Conservation (phyloP, 2,797 vertebrate genomes). For the Ataeniobius toweri region DNA sequence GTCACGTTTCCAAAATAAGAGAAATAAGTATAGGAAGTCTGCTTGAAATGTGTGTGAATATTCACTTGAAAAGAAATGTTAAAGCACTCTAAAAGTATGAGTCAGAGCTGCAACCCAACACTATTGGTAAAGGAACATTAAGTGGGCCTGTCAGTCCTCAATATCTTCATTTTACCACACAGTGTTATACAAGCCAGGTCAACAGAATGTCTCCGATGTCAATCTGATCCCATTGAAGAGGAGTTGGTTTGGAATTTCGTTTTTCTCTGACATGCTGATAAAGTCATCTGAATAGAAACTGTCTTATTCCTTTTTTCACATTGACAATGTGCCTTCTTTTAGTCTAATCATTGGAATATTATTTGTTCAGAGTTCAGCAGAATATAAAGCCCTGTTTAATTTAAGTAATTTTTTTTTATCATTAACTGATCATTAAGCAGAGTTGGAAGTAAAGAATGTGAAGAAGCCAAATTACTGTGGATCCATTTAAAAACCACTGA, state of each 20-base stretch:
- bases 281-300: not conserved
- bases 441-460: not conserved
- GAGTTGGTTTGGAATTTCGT: not conserved
- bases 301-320: not conserved
- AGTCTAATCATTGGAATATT: not conserved
- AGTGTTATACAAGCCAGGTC: not conserved
- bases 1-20: not conserved
- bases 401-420: not conserved
- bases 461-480: not conserved
- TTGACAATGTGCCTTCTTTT: not conserved
- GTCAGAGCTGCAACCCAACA: not conserved
- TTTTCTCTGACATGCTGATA: not conserved
- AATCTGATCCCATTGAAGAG: not conserved
- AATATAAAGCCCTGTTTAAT: not conserved
- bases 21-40: not conserved
- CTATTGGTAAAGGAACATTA: slow-evolving; percentile 1
- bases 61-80: not conserved
- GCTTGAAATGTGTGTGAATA: not conserved
- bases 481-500: not conserved
- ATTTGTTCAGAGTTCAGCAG: not conserved
- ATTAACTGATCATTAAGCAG: not conserved
- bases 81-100: slow-evolving; percentile 1
- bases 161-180: slow-evolving; percentile 2
- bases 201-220: not conserved
- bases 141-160: not conserved